Evolutionary conservation across 2,888 invertebrate genomes (phyloP), one percentile per base, ranked within the genome.

Genomic region (Zeuzera pyrina): DNA sequence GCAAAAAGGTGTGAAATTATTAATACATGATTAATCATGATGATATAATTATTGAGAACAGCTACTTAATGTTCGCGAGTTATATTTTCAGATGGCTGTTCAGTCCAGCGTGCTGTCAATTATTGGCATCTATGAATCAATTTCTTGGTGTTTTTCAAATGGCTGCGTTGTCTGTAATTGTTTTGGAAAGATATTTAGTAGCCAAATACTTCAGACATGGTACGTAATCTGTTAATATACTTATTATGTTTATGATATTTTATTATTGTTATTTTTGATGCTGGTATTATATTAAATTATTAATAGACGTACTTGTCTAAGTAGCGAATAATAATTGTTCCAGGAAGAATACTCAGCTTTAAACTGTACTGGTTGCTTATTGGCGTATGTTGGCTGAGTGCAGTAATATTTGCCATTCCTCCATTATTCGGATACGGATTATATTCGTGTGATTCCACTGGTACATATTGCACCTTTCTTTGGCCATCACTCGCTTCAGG

Each of bases 141-240:
- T 79, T 85, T 47, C 71, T 85, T 54, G 85, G 84, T 56, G 69
- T 84, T 39, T 81, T 84, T 54, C 85, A 85, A 74, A 81, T 85
- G 64, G 62, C 67, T 41, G 72, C 84, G 31, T 49, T 86, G 41
- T 59, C 84, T 33, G 59, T 78, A 14, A 61, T 85, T 40, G 74
- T 84, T 45, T 47, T 85, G 49, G 86, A 86, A 53, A 67, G 86
- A 50, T 84, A 83, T 65, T 56, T 84, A 44, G 50, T 77, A 56
- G 78, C 76, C 34, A 76, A 61, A 54, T 68, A 62, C 41, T 74
- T 70, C 50, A 74, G 73, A 58, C 65, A 70, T 55, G 85, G 86
- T 85, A 38, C 42, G 63, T 58, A 46, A 33, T 14, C 22, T 0
- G 11, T 21, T 29, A 29, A 30, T 16, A 33, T 28, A 19, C 25